Conservation (phyloP, 2,797 vertebrate species). For the Muraenolepis orangiensis region DNA sequence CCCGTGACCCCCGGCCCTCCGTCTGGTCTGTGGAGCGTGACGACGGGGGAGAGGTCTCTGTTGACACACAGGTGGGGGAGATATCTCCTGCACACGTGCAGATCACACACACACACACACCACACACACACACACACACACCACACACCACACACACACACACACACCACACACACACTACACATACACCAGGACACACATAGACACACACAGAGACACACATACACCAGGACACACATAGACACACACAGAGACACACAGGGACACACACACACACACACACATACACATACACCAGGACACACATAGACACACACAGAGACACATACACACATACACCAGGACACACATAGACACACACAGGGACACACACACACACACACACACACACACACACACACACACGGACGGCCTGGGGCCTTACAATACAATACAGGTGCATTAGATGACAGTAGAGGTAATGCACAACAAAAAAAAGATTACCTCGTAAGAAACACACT, state of each 20-base stretch:
- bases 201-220: slow-evolving; percentile 1
- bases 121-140: slow-evolving; percentile 12
- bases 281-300: slow-evolving; percentile 14
- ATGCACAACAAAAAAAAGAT: no score
- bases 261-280: background rate
- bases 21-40: slow-evolving; percentile 32
- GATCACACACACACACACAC: background rate
- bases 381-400: background rate
- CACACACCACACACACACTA: slow-evolving; percentile 9
- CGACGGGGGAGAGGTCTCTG: slow-evolving; percentile 27
- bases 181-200: no score
- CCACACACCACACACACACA: no score
- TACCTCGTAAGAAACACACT: slow-evolving; percentile 24
- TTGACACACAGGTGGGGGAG: slow-evolving; percentile 30
- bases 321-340: slow-evolving; percentile 6
- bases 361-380: slow-evolving; percentile 2
- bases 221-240: no score
- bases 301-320: background rate
- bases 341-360: background rate
- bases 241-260: no score
- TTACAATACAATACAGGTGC: background rate
- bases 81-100: slow-evolving; percentile 27
- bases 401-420: background rate
- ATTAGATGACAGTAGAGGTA: slow-evolving; percentile 27
- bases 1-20: background rate